These are phyloP conservation scores for Apostichopus parvimensis DNA, from an alignment of 35 echinoderm and acorn worm genomes.

Conservation along the genomic window DNA sequence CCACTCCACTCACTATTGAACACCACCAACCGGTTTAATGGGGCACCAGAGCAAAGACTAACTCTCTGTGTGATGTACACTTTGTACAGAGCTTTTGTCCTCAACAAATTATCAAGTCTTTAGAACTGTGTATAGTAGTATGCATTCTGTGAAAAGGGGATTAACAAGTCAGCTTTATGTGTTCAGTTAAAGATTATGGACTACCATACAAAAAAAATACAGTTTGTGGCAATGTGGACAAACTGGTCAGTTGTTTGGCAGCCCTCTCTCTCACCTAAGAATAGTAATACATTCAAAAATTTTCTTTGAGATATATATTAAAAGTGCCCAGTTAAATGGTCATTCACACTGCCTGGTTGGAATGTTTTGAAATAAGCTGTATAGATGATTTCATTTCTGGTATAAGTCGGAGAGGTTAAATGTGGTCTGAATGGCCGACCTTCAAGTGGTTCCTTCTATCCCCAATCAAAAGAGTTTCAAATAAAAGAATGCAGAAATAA, in stretches of 20 bases:
- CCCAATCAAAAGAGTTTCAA: not conserved
- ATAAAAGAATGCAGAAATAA: not conserved
- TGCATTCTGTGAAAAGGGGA: not conserved
- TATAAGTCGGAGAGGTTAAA: too few relatives aligned
- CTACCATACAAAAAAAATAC: not conserved
- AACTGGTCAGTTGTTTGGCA: not conserved
- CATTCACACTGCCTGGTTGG: too few relatives aligned
- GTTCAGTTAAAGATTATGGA: not conserved
- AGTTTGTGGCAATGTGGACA: not conserved
- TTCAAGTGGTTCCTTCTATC: too few relatives aligned
- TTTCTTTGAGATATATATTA: too few relatives aligned
- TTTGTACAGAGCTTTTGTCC: not conserved
- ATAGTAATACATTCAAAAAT: too few relatives aligned
- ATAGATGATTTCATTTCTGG: too few relatives aligned
- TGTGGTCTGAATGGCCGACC: too few relatives aligned
- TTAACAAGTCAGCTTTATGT: not conserved
- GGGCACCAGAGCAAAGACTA: constrained; percentile 16
- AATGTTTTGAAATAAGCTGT: too few relatives aligned
- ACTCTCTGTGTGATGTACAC: constrained; percentile 16
- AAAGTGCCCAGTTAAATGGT: too few relatives aligned
- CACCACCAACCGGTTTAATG: not conserved
- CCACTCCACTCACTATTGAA: not conserved
- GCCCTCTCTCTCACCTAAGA: too few relatives aligned
- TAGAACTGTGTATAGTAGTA: not conserved
- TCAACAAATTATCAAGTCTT: constrained; percentile 22